These are phyloP conservation scores for Lagorchestes hirsutus DNA, from an alignment of 2,797 vertebrate genomes.

Conservation along the genomic window DNA sequence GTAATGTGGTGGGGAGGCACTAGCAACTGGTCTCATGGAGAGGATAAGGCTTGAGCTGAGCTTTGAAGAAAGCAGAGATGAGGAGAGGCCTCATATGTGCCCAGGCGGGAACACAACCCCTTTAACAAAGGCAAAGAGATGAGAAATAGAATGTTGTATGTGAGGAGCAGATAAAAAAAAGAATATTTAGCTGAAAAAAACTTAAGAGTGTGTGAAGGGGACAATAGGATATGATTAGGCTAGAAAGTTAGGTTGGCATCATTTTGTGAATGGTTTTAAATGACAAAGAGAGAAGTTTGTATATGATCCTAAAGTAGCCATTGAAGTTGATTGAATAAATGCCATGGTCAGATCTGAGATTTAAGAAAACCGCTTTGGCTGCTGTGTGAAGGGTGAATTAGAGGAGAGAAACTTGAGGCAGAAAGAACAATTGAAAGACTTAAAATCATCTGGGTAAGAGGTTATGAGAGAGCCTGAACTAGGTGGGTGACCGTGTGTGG, in stretches of 20 bases:
- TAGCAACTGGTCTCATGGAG: not conserved
- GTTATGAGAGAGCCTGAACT: not conserved
- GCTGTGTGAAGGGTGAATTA: not conserved
- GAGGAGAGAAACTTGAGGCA: not conserved
- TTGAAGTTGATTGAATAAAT: not conserved
- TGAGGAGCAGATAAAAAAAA: not conserved
- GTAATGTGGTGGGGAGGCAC: not conserved
- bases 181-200: constrained; percentile 25
- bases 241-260: not conserved
- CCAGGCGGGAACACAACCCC: not conserved
- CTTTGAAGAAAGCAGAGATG: not conserved
- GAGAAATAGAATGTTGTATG: not conserved
- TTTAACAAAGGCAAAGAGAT: not conserved
- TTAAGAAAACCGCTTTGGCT: not conserved
- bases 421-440: not conserved
- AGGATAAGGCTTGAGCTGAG: not conserved
- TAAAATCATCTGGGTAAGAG: not conserved
- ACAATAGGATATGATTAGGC: not conserved
- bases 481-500: not conserved
- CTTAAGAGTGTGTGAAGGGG: not conserved
- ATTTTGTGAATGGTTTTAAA: not conserved
- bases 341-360: not conserved
- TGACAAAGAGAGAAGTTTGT: not conserved
- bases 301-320: not conserved
- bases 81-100: not conserved